Percentiles rank a stretch among this genome's conserved stretches.
Conservation (phyloP, 2,113 vertebrate genomes). For the Zosterops pallidus region DNA sequence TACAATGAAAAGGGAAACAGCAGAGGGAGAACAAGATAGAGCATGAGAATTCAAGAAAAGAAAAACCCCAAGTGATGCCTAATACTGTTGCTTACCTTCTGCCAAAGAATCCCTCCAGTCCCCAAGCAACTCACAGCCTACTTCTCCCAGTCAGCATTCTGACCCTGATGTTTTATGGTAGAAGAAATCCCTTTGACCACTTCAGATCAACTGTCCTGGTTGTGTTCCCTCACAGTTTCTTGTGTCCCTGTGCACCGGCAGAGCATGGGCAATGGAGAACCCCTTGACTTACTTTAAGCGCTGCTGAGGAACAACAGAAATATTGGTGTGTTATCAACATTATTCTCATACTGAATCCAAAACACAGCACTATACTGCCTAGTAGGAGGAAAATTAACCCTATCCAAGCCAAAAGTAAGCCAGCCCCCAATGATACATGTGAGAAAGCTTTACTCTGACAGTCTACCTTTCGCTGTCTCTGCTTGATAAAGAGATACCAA, state of each 20-base stretch:
- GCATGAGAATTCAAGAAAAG: background rate
- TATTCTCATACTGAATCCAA: background rate
- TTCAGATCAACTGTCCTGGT: background rate
- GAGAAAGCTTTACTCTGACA: background rate
- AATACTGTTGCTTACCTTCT: rapidly evolving
- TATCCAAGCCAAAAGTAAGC: background rate
- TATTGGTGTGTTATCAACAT: background rate
- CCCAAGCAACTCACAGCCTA: rapidly evolving
- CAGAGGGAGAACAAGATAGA: background rate
- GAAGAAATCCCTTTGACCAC: background rate
- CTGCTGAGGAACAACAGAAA: background rate
- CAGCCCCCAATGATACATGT: background rate
- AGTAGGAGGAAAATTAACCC: background rate
- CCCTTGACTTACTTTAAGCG: background rate
- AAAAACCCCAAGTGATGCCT: background rate
- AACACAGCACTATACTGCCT: background rate
- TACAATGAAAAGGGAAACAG: background rate
- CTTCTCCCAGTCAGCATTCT: background rate
- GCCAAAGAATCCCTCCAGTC: background rate
- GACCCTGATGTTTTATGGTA: background rate
- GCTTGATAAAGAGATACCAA: background rate
- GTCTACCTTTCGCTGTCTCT: background rate
- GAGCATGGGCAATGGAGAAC: background rate
- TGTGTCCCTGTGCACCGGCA: background rate
- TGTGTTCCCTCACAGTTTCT: background rate